Conservation (phyloP, 2,113 vertebrate species). For the Epinephelus fuscoguttatus region DNA sequence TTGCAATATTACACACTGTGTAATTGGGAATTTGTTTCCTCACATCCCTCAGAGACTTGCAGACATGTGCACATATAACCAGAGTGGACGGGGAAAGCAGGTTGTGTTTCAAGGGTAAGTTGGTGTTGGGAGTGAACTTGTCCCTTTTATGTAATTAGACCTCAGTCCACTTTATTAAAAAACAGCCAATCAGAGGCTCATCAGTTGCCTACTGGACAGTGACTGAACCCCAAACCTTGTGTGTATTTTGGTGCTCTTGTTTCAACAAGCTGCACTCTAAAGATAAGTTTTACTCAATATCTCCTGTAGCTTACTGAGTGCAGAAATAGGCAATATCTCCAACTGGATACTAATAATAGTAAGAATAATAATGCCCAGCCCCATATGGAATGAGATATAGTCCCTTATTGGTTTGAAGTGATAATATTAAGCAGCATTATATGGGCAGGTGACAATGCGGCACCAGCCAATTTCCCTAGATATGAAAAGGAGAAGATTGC, state of each 20-base stretch:
- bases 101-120: conserved; percentile 43
- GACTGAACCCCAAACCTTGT: neutral
- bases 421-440: conserved; percentile 78
- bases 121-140: conserved; percentile 13
- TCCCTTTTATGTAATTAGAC: conserved; percentile 61
- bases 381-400: conserved; percentile 73
- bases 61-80: conserved; percentile 41
- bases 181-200: conserved; percentile 35
- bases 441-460: conserved; percentile 72
- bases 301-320: conserved; percentile 32
- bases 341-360: conserved; percentile 66
- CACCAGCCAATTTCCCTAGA: conserved; percentile 79
- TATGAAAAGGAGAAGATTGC: conserved; percentile 78
- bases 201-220: conserved; percentile 26
- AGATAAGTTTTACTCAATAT: conserved; percentile 58
- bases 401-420: conserved; percentile 74
- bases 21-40: conserved; percentile 78
- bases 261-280: conserved; percentile 30
- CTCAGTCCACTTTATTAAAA: conserved; percentile 55
- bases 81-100: conserved; percentile 47
- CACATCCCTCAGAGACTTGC: conserved; percentile 46
- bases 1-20: conserved; percentile 74
- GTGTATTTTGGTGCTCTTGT: neutral
- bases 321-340: conserved; percentile 61
- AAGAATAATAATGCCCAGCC: conserved; percentile 69